phyloP scores from a whole-genome alignment of 2,113 vertebrate genomes.

The Scophthalmus maximus region DNA sequence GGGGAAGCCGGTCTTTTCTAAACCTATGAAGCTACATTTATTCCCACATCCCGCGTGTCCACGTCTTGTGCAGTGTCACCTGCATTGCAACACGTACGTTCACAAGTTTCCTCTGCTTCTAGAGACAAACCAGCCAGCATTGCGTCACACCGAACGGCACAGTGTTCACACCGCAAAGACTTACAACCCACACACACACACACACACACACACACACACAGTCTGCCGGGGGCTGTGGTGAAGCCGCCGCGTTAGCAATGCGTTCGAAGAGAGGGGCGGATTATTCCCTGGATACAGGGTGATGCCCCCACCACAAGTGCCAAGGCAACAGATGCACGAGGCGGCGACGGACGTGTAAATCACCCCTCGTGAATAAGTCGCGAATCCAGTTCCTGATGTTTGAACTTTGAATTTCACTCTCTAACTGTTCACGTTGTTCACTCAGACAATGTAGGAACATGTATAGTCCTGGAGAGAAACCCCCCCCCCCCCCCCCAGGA shows the following conservation, averaged over 20 bases:
- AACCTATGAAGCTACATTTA: slow-evolving; percentile 8
- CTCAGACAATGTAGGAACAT: too few species aligned
- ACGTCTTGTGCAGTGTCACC: neutral
- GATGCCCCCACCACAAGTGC: slow-evolving; percentile 27
- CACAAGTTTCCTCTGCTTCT: neutral
- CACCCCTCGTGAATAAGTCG: slow-evolving; percentile 45
- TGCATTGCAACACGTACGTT: neutral
- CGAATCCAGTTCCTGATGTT: slow-evolving; percentile 7
- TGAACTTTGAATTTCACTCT: too few species aligned
- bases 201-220: neutral
- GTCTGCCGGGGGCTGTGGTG: neutral
- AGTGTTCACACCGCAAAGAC: neutral
- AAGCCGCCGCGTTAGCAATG: slow-evolving; percentile 18
- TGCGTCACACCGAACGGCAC: neutral
- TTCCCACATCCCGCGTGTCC: slow-evolving; percentile 7
- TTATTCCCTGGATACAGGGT: slow-evolving; percentile 37
- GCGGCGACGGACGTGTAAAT: slow-evolving; percentile 65
- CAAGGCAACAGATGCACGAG: slow-evolving; percentile 57
- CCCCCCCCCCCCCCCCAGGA: too few species aligned
- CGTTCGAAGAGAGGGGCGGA: neutral
- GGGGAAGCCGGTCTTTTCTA: neutral
- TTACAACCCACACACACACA: neutral
- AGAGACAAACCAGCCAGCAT: neutral
- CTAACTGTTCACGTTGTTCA: too few species aligned
- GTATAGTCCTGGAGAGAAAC: too few species aligned